Conservation (phyloP, 2,113 vertebrate genomes). For the Rhea pennata region DNA sequence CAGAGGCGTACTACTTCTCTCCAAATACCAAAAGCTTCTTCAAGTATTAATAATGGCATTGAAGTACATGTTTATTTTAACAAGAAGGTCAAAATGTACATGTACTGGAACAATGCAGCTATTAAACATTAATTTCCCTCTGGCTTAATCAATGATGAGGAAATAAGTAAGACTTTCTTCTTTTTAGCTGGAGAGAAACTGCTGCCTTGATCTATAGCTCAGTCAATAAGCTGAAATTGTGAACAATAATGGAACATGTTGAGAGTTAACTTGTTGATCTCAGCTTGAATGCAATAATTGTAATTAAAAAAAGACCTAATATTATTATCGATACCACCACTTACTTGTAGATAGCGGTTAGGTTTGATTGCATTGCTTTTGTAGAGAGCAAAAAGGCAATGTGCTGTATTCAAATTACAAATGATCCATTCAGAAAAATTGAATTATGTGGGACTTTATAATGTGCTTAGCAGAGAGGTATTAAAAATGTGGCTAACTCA, state of each 20-base stretch:
- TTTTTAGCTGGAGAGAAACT: constrained; percentile 41
- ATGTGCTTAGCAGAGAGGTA: not conserved
- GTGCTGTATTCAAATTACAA: constrained; percentile 49
- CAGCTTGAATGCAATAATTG: constrained; percentile 32
- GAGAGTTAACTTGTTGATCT: constrained; percentile 42
- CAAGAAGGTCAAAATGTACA: constrained; percentile 38
- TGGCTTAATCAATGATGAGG: constrained; percentile 37
- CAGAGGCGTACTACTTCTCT: not conserved
- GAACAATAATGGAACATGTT: not conserved
- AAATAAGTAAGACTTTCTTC: constrained; percentile 10
- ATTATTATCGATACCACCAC: constrained; percentile 23
- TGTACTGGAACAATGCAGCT: constrained; percentile 30
- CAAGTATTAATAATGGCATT: not conserved
- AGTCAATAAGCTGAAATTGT: constrained; percentile 64
- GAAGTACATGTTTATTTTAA: constrained; percentile 59
- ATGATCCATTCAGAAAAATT: constrained; percentile 57
- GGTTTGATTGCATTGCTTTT: constrained; percentile 58
- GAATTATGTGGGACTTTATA: constrained; percentile 7
- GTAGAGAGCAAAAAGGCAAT: constrained; percentile 25
- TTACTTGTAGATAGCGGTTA: constrained; percentile 31
- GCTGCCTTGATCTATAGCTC: constrained; percentile 27
- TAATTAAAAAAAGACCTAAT: constrained; percentile 44
- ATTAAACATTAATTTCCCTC: constrained; percentile 52
- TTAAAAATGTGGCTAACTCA: constrained; percentile 42
- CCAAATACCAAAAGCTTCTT: not conserved